phyloP scores from a whole-genome alignment of 2,797 vertebrate genomes.

The Antennarius maculatus region DNA sequence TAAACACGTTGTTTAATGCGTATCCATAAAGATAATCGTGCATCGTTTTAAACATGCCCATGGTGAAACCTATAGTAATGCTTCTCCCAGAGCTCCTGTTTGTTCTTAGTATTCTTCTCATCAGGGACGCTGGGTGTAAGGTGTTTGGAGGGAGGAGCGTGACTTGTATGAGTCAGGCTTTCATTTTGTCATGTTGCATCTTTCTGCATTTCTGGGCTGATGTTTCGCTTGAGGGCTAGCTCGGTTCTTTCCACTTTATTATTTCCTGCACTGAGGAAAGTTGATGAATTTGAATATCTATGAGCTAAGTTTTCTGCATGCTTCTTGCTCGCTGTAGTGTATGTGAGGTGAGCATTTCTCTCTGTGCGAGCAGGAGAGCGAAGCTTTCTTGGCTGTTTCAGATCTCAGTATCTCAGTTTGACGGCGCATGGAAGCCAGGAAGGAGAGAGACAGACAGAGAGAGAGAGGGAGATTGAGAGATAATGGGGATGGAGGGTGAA shows the following conservation, averaged over 20 bases:
- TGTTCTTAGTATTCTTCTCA: slow-evolving; percentile 42
- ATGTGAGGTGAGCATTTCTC: slow-evolving; percentile 17
- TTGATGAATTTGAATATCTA: slow-evolving; percentile 71
- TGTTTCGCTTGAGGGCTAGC: slow-evolving; percentile 65
- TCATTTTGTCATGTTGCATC: slow-evolving; percentile 65
- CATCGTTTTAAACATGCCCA: slow-evolving; percentile 14
- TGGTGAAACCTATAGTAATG: slow-evolving; percentile 23
- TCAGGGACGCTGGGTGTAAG: slow-evolving; percentile 29
- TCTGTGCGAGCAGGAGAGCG: slow-evolving; percentile 45
- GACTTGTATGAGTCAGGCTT: slow-evolving; percentile 56
- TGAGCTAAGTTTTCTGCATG: slow-evolving; percentile 40
- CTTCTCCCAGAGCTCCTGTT: slow-evolving; percentile 43
- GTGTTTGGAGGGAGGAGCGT: neutral
- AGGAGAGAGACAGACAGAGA: slow-evolving; percentile 52
- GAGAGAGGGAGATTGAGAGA: slow-evolving; percentile 70
- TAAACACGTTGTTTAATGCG: neutral
- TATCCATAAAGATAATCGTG: slow-evolving; percentile 11
- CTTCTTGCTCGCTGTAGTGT: slow-evolving; percentile 30
- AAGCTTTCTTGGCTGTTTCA: slow-evolving; percentile 73
- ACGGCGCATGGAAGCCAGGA: slow-evolving; percentile 63
- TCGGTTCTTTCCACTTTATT: slow-evolving; percentile 72
- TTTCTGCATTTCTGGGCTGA: slow-evolving; percentile 57
- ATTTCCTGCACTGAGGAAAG: slow-evolving; percentile 65
- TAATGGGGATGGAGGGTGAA: slow-evolving; percentile 73
- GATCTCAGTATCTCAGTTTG: slow-evolving; percentile 74